Evolutionary conservation across 2,888 invertebrate genomes (phyloP).

Genomic region (Sisyra terminalis): DNA sequence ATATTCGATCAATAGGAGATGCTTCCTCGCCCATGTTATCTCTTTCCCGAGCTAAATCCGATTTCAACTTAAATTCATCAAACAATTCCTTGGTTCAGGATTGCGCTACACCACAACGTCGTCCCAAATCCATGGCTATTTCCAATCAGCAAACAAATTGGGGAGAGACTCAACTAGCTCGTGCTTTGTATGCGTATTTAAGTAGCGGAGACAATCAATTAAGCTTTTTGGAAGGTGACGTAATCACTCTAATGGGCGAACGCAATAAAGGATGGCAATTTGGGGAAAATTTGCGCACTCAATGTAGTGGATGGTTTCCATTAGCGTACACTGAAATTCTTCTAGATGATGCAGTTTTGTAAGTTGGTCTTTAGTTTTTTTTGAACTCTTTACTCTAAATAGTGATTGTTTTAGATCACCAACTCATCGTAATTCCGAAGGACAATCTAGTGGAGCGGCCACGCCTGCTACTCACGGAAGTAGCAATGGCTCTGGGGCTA

Average conservation of each 20-base stretch:
- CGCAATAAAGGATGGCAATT: constrained; percentile 94
- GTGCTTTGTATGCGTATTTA: constrained; percentile 78
- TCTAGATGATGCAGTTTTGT: constrained; percentile 47
- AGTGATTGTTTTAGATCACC: constrained; percentile 18
- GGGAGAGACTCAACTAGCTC: constrained; percentile 61
- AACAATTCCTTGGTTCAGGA: constrained; percentile 46
- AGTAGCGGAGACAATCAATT: constrained; percentile 83
- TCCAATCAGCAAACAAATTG: constrained; percentile 27
- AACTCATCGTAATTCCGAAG: constrained; percentile 17
- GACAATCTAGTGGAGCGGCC: constrained; percentile 12
- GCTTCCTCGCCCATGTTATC: constrained; percentile 46
- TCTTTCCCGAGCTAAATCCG: constrained; percentile 69
- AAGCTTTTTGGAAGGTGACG: constrained; percentile 80
- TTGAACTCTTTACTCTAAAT: background rate
- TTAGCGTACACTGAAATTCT: constrained; percentile 83
- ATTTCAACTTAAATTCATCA: constrained; percentile 67
- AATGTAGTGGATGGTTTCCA: constrained; percentile 89
- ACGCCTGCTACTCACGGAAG: constrained; percentile 17
- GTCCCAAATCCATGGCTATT: constrained; percentile 50
- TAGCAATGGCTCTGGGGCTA: constrained; percentile 21
- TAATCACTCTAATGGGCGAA: constrained; percentile 75
- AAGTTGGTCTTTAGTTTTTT: constrained; percentile 17
- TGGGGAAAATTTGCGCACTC: constrained; percentile 86
- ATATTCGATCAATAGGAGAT: constrained; percentile 56
- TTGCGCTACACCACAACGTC: constrained; percentile 25